Percentiles rank a stretch among this genome's conserved stretches.
These are phyloP conservation scores for Priocnemis perturbator DNA, from an alignment of 2,888 invertebrate genomes.

Conservation along the genomic window DNA sequence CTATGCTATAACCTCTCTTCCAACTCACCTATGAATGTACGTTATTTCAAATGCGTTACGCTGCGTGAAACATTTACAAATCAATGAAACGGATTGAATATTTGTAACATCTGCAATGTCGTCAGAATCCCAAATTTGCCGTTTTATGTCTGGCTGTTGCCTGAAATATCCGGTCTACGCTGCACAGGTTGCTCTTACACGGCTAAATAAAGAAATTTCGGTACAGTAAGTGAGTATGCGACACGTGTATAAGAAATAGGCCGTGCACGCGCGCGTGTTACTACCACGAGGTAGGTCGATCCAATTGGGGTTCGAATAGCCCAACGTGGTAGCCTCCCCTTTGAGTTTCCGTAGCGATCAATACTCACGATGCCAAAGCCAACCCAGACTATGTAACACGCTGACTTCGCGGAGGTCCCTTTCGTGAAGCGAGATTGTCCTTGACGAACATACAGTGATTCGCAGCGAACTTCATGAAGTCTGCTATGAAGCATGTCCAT, in stretches of 20 bases:
- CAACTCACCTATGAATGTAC: too few relatives aligned
- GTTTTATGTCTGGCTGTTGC: too few relatives aligned
- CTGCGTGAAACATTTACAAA: too few relatives aligned
- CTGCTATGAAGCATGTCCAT: neutral
- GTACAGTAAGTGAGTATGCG: too few relatives aligned
- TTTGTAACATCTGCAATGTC: too few relatives aligned
- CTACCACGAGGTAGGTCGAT: constrained; percentile 55
- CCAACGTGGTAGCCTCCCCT: constrained; percentile 59
- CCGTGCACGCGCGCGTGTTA: constrained; percentile 29
- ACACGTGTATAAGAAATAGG: constrained; percentile 42
- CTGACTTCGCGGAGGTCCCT: constrained; percentile 28
- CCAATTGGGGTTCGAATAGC: constrained; percentile 63
- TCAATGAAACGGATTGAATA: too few relatives aligned
- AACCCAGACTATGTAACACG: constrained; percentile 43
- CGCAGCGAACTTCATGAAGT: constrained; percentile 13
- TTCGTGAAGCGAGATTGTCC: constrained; percentile 39
- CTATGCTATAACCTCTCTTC: too few relatives aligned
- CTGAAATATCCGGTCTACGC: too few relatives aligned
- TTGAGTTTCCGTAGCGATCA: constrained; percentile 59
- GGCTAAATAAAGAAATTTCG: too few relatives aligned
- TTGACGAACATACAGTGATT: constrained; percentile 32
- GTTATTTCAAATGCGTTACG: too few relatives aligned
- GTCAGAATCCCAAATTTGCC: too few relatives aligned
- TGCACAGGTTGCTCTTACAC: too few relatives aligned
- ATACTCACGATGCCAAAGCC: constrained; percentile 58